phyloP scores from a whole-genome alignment of 2,113 vertebrate species.

The Conger conger region DNA sequence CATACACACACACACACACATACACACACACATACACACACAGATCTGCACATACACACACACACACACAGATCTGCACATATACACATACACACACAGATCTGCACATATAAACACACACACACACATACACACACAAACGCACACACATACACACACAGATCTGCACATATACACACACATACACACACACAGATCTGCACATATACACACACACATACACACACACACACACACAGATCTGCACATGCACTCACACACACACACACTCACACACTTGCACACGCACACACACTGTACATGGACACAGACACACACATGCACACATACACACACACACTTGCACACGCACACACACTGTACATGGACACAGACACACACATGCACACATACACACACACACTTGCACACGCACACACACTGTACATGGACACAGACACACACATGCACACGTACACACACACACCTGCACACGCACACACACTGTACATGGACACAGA shows the following conservation, averaged over 20 bases:
- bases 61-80: no score
- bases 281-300: no score
- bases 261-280: no score
- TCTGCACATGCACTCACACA: background rate
- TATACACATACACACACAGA: background rate
- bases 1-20: background rate
- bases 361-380: no score
- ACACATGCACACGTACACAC: no score
- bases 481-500: no score
- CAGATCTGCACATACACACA: background rate
- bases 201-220: background rate
- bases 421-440: no score
- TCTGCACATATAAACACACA: background rate
- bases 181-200: background rate
- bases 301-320: no score
- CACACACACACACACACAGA: background rate
- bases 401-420: background rate
- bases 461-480: no score
- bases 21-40: background rate
- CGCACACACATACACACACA: background rate
- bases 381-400: background rate
- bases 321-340: no score
- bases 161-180: background rate
- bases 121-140: background rate
- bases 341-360: no score